phyloP scores from a whole-genome alignment of 2,113 vertebrate species.

The Ammodramus savannarum region DNA sequence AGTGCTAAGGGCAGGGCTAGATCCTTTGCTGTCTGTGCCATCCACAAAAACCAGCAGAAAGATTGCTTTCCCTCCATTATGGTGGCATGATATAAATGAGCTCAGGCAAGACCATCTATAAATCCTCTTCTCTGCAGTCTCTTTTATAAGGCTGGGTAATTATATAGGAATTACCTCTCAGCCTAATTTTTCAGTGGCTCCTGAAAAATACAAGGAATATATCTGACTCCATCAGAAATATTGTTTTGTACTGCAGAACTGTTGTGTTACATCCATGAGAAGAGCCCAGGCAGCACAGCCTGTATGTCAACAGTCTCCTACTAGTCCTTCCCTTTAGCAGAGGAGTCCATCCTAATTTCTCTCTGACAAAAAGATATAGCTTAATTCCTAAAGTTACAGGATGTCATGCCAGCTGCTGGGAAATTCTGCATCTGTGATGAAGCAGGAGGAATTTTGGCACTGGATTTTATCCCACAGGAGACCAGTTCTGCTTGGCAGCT shows the following conservation, averaged over 20 bases:
- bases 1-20: background rate
- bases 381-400: background rate
- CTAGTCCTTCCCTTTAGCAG: background rate
- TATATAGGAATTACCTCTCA: background rate
- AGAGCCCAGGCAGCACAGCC: background rate
- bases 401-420: background rate
- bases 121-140: background rate
- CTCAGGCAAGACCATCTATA: background rate
- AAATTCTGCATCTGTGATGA: background rate
- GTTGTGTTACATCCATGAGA: background rate
- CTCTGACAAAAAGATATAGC: background rate
- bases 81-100: background rate
- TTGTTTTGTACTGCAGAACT: background rate
- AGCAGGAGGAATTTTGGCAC: background rate
- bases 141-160: background rate
- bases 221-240: background rate
- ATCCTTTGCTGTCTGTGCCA: background rate
- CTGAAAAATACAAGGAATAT: background rate
- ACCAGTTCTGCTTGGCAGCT: background rate
- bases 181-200: background rate
- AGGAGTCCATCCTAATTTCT: background rate
- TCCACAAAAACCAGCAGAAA: background rate
- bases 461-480: background rate
- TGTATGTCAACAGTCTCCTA: background rate
- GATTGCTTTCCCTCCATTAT: background rate